These are phyloP conservation scores for Pseudotriccus pelzelni DNA, from an alignment of 2,797 vertebrate genomes.

Conservation along the genomic window DNA sequence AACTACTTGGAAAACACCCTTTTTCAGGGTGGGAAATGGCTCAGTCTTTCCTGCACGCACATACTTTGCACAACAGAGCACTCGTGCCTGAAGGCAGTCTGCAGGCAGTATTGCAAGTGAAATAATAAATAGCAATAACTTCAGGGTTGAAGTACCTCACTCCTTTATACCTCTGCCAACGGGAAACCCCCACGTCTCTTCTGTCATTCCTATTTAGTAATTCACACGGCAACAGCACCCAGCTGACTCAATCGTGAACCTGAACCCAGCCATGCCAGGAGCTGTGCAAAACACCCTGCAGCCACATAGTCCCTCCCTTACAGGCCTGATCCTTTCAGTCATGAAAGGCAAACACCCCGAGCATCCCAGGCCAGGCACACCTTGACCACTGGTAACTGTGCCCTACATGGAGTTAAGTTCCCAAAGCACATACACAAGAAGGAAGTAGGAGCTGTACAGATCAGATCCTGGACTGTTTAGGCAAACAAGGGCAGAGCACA, in stretches of 20 bases:
- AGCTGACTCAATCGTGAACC: neutral
- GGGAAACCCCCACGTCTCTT: conserved; percentile 1
- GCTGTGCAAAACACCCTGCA: neutral
- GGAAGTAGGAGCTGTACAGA: rapidly evolving
- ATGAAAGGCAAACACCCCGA: neutral
- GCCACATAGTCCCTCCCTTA: neutral
- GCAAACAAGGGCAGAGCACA: neutral
- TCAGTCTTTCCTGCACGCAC: neutral
- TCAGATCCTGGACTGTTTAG: neutral
- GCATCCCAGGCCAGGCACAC: neutral
- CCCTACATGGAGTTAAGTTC: neutral
- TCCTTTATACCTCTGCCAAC: conserved; percentile 29
- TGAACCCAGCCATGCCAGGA: neutral
- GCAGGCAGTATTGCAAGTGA: neutral
- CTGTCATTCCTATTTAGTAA: neutral
- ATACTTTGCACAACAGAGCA: neutral
- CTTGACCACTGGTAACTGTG: neutral
- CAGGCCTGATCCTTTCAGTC: neutral
- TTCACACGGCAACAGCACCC: neutral
- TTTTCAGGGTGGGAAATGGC: neutral
- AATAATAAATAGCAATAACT: neutral
- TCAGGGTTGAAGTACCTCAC: neutral
- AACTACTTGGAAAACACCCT: neutral
- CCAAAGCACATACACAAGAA: rapidly evolving
- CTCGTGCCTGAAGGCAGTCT: neutral